Conservation (phyloP, 2,888 invertebrate genomes). For the Hecatera dysodea region DNA sequence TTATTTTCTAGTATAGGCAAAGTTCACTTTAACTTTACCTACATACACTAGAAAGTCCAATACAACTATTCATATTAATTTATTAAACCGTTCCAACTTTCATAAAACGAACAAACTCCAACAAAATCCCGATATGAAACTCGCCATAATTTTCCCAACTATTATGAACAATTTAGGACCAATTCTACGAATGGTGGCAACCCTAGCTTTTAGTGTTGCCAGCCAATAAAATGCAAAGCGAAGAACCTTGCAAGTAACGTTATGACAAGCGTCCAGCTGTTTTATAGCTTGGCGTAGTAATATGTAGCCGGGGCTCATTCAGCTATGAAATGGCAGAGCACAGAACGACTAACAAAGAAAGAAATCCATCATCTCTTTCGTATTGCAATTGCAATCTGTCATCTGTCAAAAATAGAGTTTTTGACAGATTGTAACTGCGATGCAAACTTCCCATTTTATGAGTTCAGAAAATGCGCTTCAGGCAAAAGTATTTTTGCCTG, state of each 20-base stretch:
- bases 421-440: no score
- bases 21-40: not conserved
- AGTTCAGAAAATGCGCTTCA: no score
- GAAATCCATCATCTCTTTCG: not conserved
- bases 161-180: conserved; percentile 37
- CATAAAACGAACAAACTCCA: conserved; percentile 2
- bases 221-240: conserved; percentile 72
- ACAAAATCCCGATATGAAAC: not conserved
- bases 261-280: conserved; percentile 53
- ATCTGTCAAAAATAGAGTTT: no score
- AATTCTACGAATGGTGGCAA: conserved; percentile 25
- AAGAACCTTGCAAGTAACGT: conserved; percentile 70
- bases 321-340: conserved; percentile 45
- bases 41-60: not conserved
- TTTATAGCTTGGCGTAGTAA: conserved; percentile 48
- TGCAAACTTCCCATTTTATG: no score
- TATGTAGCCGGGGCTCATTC: conserved; percentile 42
- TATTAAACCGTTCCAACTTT: not conserved
- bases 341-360: not conserved
- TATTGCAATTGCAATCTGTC: no score
- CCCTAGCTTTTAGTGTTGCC: conserved; percentile 45
- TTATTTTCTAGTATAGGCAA: no score
- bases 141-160: conserved; percentile 6
- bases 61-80: not conserved
- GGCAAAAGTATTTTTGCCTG: no score